Evolutionary conservation across 2,797 vertebrate genomes (phyloP).

Genomic region (Fistularia tabacaria): DNA sequence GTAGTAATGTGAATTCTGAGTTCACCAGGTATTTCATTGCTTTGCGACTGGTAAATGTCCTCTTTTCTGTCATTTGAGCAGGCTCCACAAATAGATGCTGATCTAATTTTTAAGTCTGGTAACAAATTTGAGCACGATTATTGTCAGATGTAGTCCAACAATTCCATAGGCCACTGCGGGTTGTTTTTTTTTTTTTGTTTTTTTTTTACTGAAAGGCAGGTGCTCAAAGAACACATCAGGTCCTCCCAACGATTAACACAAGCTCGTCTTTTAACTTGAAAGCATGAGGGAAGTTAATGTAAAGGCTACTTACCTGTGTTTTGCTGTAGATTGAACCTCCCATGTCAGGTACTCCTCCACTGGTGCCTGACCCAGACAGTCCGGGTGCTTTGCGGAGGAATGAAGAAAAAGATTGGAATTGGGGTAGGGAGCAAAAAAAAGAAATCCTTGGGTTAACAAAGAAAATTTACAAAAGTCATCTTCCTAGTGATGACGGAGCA

Average conservation of each 20-base stretch:
- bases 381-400: constrained; percentile 60
- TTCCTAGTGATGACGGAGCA: constrained; percentile 14
- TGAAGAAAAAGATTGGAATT: constrained; percentile 8
- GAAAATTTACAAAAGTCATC: constrained; percentile 22
- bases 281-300: background rate
- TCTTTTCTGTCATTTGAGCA: too few relatives aligned
- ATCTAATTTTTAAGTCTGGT: too few relatives aligned
- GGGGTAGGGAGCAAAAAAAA: constrained; percentile 3
- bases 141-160: too few relatives aligned
- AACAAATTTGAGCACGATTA: too few relatives aligned
- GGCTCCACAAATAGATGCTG: too few relatives aligned
- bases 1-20: too few relatives aligned
- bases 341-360: constrained; percentile 89
- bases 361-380: constrained; percentile 72
- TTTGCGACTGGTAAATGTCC: too few relatives aligned
- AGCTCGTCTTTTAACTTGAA: background rate
- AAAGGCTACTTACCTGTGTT: constrained; percentile 80
- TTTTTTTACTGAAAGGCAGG: background rate
- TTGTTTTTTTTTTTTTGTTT: too few relatives aligned
- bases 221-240: background rate
- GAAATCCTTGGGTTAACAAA: constrained; percentile 28
- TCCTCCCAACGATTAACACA: too few relatives aligned
- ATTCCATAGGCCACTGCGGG: background rate
- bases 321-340: constrained; percentile 91
- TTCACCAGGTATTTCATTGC: too few relatives aligned